Base-by-base conservation (phyloP, 2,797 vertebrate genomes). In the Bradypodion pumilum region DNA sequence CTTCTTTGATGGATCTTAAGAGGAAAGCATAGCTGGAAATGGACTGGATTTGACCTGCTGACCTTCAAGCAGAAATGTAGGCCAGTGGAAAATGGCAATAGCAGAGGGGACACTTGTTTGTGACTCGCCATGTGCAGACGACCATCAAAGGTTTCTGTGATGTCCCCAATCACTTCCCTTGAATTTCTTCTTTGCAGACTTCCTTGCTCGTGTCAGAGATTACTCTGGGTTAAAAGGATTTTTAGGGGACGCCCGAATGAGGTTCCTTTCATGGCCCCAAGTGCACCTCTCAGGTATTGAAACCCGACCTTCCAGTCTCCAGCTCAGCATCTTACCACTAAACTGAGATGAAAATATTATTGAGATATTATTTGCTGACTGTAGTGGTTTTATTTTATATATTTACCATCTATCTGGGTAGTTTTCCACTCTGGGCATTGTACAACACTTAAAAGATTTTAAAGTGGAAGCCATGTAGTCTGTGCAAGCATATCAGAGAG, bases 1-100 rank as follows among this genome's bases (percentile, higher is more conserved):
- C 42, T 74, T 40, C 37, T 49, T 56, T 79, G 72, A 21, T 27
- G 81, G 0, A 0, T 52, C 21, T 90, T 78, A 84, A 70, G 90
- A 62, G 66, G 0, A 0, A 88, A 86, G 21, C 44, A 85, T 46
- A 65, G 56, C 56, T 56, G 60, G 77, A 40, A 32, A 46, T 79
- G 42, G 69, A 13, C 42, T 60, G 69, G 42, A 44, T 73, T 85
- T 85, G 59, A 42, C 59, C 65, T 82, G 69, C 79, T 86, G 32
- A 85, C 1, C 78, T 27, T 74, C 82, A 42, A 42, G 56, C 29
- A n/a, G 75, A 80, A 66, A 79, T 29, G n/a, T 49, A 65, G 3
- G 52, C 60, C 82, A 69, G 27, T 59, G 52, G 7, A 32, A 44
- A 73, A 62, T 62, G 37, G 73, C 62, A 68, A 49, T 42, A 68